phyloP scores from a whole-genome alignment of 1,140 invertebrate genomes.

The Drosophila arizonae region DNA sequence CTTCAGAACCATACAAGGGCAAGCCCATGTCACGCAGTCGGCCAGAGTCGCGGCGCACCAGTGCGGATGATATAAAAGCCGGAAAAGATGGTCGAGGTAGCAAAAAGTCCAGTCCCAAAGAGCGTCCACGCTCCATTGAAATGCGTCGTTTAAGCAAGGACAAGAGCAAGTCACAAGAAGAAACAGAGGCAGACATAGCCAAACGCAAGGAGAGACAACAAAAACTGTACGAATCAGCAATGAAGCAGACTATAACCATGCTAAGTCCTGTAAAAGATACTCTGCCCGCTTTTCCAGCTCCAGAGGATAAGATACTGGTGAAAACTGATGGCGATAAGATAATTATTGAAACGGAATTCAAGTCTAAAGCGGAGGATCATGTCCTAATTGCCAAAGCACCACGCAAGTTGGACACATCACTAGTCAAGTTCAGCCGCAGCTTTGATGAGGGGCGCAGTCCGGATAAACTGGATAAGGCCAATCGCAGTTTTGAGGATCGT shows the following conservation, averaged over 20 bases:
- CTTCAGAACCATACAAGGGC: constrained; percentile 71
- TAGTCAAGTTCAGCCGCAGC: constrained; percentile 87
- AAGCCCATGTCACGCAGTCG: constrained; percentile 84
- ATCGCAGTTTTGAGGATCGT: constrained; percentile 86
- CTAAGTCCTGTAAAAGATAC: constrained; percentile 88
- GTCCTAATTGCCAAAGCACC: constrained; percentile 88
- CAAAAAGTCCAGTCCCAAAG: constrained; percentile 84
- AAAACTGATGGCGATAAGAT: constrained; percentile 87
- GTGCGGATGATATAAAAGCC: constrained; percentile 84
- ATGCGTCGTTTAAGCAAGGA: constrained; percentile 87
- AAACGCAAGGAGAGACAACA: constrained; percentile 88
- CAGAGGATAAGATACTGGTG: constrained; percentile 87
- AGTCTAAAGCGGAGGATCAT: constrained; percentile 86
- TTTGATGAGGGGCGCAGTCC: constrained; percentile 86
- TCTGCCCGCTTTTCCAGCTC: constrained; percentile 86
- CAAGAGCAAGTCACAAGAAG: constrained; percentile 87
- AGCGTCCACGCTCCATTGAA: constrained; percentile 87
- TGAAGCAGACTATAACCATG: constrained; percentile 88
- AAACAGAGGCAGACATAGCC: constrained; percentile 87
- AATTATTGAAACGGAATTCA: constrained; percentile 86
- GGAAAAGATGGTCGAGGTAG: constrained; percentile 83
- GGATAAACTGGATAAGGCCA: constrained; percentile 84
- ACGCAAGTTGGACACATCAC: constrained; percentile 87
- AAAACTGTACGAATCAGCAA: constrained; percentile 87
- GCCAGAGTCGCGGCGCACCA: constrained; percentile 84